These are phyloP conservation scores for Aurelia sp. DNA, from an alignment of 30 jellyfish, hydroid and myxozoan species.

Conservation along the genomic window DNA sequence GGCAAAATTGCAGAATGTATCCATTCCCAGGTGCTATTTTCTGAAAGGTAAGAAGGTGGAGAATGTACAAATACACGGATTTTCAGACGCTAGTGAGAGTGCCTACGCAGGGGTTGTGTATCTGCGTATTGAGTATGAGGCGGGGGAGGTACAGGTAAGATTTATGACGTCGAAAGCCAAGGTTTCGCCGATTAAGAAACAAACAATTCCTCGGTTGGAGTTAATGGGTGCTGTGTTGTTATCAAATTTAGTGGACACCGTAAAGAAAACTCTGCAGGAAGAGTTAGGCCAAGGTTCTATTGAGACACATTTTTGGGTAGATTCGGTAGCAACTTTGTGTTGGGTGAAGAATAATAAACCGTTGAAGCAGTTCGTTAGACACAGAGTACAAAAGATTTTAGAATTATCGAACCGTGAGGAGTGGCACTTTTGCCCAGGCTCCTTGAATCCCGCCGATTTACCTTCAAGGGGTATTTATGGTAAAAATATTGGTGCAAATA, in stretches of 20 bases:
- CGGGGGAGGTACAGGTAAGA: constrained; percentile 49
- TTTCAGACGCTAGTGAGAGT: constrained; percentile 71
- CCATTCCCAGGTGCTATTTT: constrained; percentile 24
- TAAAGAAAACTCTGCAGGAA: not conserved
- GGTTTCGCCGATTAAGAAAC: constrained; percentile 75
- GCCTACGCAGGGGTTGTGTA: constrained; percentile 78
- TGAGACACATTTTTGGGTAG: constrained; percentile 33
- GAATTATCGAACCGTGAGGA: constrained; percentile 5
- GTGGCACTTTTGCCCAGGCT: constrained; percentile 29
- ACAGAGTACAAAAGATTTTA: constrained; percentile 13
- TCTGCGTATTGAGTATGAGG: constrained; percentile 45
- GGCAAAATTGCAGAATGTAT: not conserved
- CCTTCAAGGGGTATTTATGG: constrained; percentile 24
- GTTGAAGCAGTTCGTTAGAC: constrained; percentile 25
- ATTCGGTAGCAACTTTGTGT: constrained; percentile 44
- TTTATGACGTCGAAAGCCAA: constrained; percentile 77
- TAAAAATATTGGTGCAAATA: constrained; percentile 5
- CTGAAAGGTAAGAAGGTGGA: not conserved
- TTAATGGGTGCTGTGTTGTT: constrained; percentile 65
- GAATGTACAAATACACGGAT: constrained; percentile 62
- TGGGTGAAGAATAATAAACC: constrained; percentile 43
- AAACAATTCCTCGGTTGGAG: constrained; percentile 76
- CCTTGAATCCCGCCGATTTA: constrained; percentile 19
- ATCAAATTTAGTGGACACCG: not conserved
- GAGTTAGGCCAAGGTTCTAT: not conserved